Evolutionary conservation across 2,113 vertebrate species (phyloP).

Genomic region (Hypanus sabinus): DNA sequence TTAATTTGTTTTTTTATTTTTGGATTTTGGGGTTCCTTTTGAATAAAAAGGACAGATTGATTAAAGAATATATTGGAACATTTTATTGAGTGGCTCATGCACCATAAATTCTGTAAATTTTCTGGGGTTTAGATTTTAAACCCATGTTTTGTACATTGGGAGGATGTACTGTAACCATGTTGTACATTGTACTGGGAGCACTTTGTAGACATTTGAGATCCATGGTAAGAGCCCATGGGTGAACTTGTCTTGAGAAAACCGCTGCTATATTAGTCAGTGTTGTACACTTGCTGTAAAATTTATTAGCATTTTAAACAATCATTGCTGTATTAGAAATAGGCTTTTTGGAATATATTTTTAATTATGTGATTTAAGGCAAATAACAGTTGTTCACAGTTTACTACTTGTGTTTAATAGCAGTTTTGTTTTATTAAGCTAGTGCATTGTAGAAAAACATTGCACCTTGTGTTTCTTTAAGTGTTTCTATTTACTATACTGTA

Average conservation of each 20-base stretch:
- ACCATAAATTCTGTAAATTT: constrained; percentile 50
- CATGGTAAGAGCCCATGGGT: constrained; percentile 59
- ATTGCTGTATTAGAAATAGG: constrained; percentile 63
- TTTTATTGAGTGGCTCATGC: constrained; percentile 17
- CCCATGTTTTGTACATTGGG: constrained; percentile 60
- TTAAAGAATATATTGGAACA: constrained; percentile 3
- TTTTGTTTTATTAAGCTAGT: constrained; percentile 61
- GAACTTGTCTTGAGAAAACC: constrained; percentile 69
- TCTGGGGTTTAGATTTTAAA: constrained; percentile 65
- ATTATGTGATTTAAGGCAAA: constrained; percentile 44
- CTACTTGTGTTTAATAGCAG: constrained; percentile 13
- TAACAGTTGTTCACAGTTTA: constrained; percentile 50
- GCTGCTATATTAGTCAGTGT: constrained; percentile 84
- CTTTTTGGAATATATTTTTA: constrained; percentile 47
- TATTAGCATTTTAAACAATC: constrained; percentile 91
- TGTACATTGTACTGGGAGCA: constrained; percentile 82
- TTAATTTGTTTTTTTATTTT: constrained; percentile 30
- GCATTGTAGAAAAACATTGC: constrained; percentile 57
- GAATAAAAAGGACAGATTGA: constrained; percentile 29
- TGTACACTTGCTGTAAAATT: constrained; percentile 68
- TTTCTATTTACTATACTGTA: constrained; percentile 53
- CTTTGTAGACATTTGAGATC: constrained; percentile 80
- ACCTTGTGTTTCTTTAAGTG: constrained; percentile 53
- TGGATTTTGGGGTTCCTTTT: constrained; percentile 10
- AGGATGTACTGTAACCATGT: constrained; percentile 46